Evolutionary conservation across 1,140 invertebrate genomes (phyloP).

Genomic region (Glossosoma conforme): DNA sequence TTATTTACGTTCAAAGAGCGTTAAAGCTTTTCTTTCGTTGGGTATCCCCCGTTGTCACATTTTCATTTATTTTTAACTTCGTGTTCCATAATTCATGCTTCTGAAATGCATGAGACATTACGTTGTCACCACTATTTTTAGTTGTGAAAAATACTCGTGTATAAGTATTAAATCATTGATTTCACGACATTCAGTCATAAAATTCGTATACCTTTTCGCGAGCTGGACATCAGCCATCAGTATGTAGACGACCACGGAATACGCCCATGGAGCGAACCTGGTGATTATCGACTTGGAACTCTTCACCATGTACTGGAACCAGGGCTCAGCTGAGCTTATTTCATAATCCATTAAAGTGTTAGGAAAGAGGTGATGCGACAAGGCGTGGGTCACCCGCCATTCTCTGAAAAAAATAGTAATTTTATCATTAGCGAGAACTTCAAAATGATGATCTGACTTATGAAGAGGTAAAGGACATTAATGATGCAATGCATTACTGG

Average conservation of each 20-base stretch:
- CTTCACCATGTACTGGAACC: constrained; percentile 33
- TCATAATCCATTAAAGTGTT: constrained; percentile 77
- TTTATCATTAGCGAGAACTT: no score
- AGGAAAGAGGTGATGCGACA: constrained; percentile 77
- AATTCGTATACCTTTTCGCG: constrained; percentile 28
- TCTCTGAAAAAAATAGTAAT: constrained; percentile 49
- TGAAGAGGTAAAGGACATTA: no score
- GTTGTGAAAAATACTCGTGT: no score
- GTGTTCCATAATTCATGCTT: no score
- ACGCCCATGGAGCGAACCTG: constrained; percentile 18
- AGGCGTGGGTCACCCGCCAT: constrained; percentile 70
- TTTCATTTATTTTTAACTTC: no score
- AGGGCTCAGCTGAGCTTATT: constrained; percentile 63
- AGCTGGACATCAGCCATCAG: background rate
- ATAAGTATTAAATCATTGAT: no score
- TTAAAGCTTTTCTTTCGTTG: no score
- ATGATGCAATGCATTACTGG: background rate
- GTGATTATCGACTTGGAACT: constrained; percentile 5
- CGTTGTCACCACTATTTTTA: no score
- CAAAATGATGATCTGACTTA: no score
- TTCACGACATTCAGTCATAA: background rate
- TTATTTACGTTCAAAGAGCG: no score
- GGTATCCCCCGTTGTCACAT: no score
- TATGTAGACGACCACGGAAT: constrained; percentile 7
- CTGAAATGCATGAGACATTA: no score